Evolutionary conservation across 1,140 invertebrate species (phyloP).

Genomic region (Drosophila athabasca): DNA sequence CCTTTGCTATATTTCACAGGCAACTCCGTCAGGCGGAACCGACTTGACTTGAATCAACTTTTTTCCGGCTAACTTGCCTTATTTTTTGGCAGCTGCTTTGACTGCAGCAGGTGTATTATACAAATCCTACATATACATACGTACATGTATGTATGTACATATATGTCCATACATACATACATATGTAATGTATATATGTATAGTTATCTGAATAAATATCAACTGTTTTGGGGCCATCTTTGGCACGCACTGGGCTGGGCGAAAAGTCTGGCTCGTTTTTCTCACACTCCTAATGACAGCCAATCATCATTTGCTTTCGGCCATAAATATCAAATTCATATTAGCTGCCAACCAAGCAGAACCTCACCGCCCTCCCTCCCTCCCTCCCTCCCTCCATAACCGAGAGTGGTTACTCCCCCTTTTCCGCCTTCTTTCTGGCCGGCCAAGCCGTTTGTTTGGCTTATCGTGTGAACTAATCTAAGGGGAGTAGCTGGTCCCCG

Average conservation of each 20-base stretch:
- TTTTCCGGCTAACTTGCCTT: neutral
- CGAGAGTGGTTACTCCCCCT: conserved; percentile 1
- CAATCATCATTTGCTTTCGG: conserved; percentile 51
- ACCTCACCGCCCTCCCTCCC: conserved; percentile 34
- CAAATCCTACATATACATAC: conserved; percentile 5
- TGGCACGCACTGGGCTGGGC: conserved; percentile 8
- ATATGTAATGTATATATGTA: neutral
- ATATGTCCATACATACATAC: neutral
- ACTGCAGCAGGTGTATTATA: conserved; percentile 14
- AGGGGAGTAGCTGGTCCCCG: conserved; percentile 15
- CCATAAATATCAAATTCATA: conserved; percentile 64
- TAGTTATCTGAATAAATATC: neutral
- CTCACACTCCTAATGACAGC: conserved; percentile 47
- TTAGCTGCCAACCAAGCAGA: conserved; percentile 67
- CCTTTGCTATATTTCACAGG: conserved; percentile 51
- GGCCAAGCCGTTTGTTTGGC: conserved; percentile 50
- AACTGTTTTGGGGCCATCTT: neutral
- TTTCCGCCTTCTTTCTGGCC: conserved; percentile 6
- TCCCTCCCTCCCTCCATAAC: neutral
- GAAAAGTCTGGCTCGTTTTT: conserved; percentile 21
- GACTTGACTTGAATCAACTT: conserved; percentile 13
- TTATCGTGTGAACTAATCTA: conserved; percentile 81
- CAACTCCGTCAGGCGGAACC: conserved; percentile 64
- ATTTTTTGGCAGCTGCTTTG: conserved; percentile 13
- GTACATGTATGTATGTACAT: neutral